Evolutionary conservation across 1,140 invertebrate genomes (phyloP).

Genomic region (Fragariocoptes setiger): DNA sequence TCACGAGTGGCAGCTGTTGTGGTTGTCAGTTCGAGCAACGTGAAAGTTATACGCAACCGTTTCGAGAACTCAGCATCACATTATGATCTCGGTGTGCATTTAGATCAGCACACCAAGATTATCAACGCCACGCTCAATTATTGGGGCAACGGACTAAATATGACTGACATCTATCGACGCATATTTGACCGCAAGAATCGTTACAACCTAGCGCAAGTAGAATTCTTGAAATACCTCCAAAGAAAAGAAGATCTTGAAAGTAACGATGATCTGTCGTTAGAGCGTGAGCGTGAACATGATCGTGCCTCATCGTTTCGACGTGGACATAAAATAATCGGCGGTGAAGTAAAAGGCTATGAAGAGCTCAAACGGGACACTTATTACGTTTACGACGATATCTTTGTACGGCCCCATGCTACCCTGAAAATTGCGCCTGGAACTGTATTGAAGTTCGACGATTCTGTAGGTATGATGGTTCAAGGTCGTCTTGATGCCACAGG

Average conservation of each 20-base stretch:
- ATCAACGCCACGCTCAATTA: conserved; percentile 81
- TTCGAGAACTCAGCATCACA: conserved; percentile 58
- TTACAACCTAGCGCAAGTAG: conserved; percentile 58
- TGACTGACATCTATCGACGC: conserved; percentile 27
- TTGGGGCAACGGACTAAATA: conserved; percentile 28
- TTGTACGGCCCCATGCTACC: conserved; percentile 41
- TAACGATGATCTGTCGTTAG: conserved; percentile 11
- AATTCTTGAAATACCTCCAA: conserved; percentile 48
- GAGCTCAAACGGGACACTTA: conserved; percentile 40
- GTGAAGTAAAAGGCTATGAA: conserved; percentile 57
- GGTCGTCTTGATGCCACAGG: conserved; percentile 33
- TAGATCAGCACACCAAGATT: conserved; percentile 66
- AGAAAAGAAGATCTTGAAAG: conserved; percentile 13
- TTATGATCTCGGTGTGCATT: conserved; percentile 77
- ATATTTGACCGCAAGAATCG: conserved; percentile 64
- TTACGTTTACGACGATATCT: conserved; percentile 50
- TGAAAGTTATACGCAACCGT: conserved; percentile 59
- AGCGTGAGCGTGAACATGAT: conserved; percentile 12
- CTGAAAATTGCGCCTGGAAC: conserved; percentile 55
- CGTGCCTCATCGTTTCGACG: conserved; percentile 10
- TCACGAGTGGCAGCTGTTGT: conserved; percentile 63
- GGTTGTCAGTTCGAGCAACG: conserved; percentile 49
- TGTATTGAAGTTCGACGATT: conserved; percentile 40
- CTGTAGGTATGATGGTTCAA: conserved; percentile 82
- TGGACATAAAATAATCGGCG: conserved; percentile 28